Percentiles rank a stretch among this genome's conserved stretches.
phyloP scores from a whole-genome alignment of 1,140 invertebrate genomes.

The Zaprionus kolodkinae region DNA sequence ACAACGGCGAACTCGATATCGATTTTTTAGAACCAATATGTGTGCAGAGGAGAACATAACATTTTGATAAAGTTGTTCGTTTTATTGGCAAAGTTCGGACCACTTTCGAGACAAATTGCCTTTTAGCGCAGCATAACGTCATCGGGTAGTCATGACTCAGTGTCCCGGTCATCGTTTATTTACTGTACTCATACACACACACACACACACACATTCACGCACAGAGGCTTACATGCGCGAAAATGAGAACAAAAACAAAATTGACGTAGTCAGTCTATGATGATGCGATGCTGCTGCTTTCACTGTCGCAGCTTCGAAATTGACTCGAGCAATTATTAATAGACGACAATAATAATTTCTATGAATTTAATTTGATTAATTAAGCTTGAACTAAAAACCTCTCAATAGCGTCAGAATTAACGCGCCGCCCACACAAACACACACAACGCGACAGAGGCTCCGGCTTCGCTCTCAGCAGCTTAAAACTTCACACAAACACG shows the following conservation, averaged over 20 bases:
- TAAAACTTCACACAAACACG: slow-evolving; percentile 43
- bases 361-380: slow-evolving; percentile 38
- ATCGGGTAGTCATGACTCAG: slow-evolving; percentile 51
- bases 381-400: slow-evolving; percentile 30
- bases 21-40: slow-evolving; percentile 5
- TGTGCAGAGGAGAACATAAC: slow-evolving; percentile 10
- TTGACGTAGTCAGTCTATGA: slow-evolving; percentile 39
- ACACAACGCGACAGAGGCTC: slow-evolving; percentile 5
- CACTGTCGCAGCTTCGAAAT: slow-evolving; percentile 11
- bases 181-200: slow-evolving; percentile 42
- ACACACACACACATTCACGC: slow-evolving; percentile 21
- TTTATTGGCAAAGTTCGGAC: slow-evolving; percentile 46
- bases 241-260: slow-evolving; percentile 43
- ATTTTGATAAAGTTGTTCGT: slow-evolving; percentile 34
- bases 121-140: slow-evolving; percentile 57
- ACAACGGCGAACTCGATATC: slow-evolving; percentile 17
- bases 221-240: slow-evolving; percentile 18
- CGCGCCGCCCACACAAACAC: slow-evolving; percentile 31
- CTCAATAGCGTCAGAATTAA: slow-evolving; percentile 39
- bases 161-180: slow-evolving; percentile 50
- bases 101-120: slow-evolving; percentile 48
- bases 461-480: slow-evolving; percentile 26
- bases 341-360: slow-evolving; percentile 24
- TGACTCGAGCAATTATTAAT: slow-evolving; percentile 34
- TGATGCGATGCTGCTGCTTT: slow-evolving; percentile 30